Conservation (phyloP, 2,888 invertebrate genomes). For the Strigamia transsilvanica region DNA sequence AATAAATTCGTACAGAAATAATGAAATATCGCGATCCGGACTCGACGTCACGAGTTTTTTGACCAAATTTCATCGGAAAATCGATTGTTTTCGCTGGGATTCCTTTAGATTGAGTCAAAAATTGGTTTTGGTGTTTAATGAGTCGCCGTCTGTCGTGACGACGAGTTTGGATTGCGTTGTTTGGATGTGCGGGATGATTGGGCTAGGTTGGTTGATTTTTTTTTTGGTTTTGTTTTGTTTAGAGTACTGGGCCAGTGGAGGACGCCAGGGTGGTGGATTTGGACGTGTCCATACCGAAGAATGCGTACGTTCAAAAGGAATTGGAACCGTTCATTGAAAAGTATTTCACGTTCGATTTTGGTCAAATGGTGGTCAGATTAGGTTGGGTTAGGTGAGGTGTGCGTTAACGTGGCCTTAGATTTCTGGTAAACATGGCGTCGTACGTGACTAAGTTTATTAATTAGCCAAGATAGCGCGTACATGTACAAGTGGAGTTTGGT, state of each 20-base stretch:
- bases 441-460: too few species aligned
- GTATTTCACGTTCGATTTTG: neutral
- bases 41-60: neutral
- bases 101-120: too few species aligned
- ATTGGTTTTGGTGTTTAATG: too few species aligned
- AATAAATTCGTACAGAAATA: neutral
- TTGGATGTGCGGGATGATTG: neutral
- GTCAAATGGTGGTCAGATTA: neutral
- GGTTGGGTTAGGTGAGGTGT: too few species aligned
- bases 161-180: too few species aligned
- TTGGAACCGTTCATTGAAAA: constrained; percentile 9
- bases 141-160: too few species aligned
- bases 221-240: neutral
- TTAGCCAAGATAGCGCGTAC: too few species aligned
- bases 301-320: neutral
- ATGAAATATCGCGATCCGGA: neutral
- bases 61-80: too few species aligned
- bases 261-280: neutral
- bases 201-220: neutral
- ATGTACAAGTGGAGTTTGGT: too few species aligned
- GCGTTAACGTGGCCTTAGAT: too few species aligned
- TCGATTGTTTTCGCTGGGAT: too few species aligned
- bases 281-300: neutral
- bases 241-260: neutral
- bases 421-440: too few species aligned